phyloP scores from a whole-genome alignment of 2,888 invertebrate species.

The Candidula unifasciata region DNA sequence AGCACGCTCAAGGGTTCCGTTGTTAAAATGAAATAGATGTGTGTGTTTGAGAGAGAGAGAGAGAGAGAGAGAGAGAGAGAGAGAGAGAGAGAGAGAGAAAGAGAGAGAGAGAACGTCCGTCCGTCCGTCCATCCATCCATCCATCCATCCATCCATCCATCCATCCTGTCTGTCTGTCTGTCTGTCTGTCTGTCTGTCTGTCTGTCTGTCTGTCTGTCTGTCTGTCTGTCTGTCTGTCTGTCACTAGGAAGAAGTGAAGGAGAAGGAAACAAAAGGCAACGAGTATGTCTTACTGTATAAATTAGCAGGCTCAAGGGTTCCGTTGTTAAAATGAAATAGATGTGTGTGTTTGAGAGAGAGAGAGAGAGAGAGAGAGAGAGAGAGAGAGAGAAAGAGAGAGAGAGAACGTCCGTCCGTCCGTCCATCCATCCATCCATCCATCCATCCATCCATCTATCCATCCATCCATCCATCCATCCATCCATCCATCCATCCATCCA shows the following conservation, averaged over 20 bases:
- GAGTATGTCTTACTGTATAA: too few relatives aligned
- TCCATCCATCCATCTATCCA: too few relatives aligned
- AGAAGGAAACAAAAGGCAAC: not conserved
- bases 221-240: not conserved
- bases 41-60: not conserved
- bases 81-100: not conserved
- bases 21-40: too few relatives aligned
- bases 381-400: slow-evolving; percentile 5
- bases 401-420: not conserved
- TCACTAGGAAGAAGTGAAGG: not conserved
- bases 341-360: not conserved
- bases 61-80: not conserved
- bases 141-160: too few relatives aligned
- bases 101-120: slow-evolving; percentile 2
- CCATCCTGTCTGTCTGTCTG: not conserved
- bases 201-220: not conserved
- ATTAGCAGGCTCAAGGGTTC: too few relatives aligned
- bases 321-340: too few relatives aligned
- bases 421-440: too few relatives aligned
- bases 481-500: not conserved
- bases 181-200: not conserved
- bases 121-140: not conserved
- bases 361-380: not conserved
- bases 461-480: not conserved
- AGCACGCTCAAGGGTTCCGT: too few relatives aligned